Percentiles rank a stretch among this genome's conserved stretches.
Evolutionary conservation across 1,140 invertebrate species (phyloP).

Genomic region (Drosophila micromelanica): DNA sequence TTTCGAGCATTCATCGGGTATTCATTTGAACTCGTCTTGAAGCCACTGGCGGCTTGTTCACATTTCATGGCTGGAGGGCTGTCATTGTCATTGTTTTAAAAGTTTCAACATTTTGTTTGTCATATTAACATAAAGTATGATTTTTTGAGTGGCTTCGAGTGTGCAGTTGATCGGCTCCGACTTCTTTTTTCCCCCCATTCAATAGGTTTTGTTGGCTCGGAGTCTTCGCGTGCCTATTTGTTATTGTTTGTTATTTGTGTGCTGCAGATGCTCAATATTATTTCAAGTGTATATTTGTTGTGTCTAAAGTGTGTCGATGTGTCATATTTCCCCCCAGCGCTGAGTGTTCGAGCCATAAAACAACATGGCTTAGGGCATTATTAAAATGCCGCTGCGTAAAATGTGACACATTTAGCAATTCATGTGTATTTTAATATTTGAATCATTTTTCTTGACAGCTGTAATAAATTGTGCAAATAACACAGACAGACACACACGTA

Average conservation of each 20-base stretch:
- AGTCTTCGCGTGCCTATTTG: background rate
- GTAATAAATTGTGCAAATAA: conserved; percentile 43
- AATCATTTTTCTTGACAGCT: conserved; percentile 40
- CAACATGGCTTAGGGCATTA: conserved; percentile 24
- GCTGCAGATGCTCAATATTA: conserved; percentile 29
- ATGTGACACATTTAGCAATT: conserved; percentile 42
- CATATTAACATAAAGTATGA: conserved; percentile 53
- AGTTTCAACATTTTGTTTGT: conserved; percentile 47
- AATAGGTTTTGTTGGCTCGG: background rate
- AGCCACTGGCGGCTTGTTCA: conserved; percentile 24
- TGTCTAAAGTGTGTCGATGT: conserved; percentile 39
- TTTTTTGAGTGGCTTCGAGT: conserved; percentile 49
- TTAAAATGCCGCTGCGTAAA: conserved; percentile 32
- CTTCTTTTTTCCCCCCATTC: background rate
- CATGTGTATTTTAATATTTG: conserved; percentile 35
- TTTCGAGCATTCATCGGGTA: background rate
- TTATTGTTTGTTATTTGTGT: conserved; percentile 34
- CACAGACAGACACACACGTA: background rate
- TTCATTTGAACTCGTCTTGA: conserved; percentile 47
- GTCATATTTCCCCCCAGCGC: conserved; percentile 18
- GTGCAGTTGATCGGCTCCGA: conserved; percentile 22
- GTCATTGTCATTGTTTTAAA: conserved; percentile 34
- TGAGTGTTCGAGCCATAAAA: background rate
- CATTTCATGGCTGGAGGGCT: conserved; percentile 25
- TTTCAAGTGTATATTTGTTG: conserved; percentile 39